phyloP scores from a whole-genome alignment of 2,113 vertebrate species.

The Macrotis lagotis region DNA sequence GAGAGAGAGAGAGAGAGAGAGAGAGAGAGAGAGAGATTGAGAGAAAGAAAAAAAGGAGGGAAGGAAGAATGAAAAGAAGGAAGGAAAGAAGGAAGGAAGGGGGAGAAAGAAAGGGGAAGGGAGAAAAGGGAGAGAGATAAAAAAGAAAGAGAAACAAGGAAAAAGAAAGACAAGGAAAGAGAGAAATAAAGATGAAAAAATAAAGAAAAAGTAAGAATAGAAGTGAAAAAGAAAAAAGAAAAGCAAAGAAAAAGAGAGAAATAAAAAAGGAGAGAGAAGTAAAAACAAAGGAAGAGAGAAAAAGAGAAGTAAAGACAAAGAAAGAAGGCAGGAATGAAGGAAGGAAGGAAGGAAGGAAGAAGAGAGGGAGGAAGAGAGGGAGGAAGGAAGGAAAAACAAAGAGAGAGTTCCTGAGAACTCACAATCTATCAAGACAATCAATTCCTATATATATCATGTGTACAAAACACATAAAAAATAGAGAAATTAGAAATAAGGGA shows the following conservation, averaged over 20 bases:
- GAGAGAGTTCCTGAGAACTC: neutral
- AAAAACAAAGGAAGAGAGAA: too few species aligned
- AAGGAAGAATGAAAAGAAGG: too few species aligned
- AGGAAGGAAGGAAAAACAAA: neutral
- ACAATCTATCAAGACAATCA: neutral
- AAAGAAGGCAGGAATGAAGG: too few species aligned
- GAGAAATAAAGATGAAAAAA: too few species aligned
- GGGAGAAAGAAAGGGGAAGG: neutral
- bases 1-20: neutral
- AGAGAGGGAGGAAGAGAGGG: too few species aligned
- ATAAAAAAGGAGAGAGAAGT: too few species aligned
- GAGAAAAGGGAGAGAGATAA: neutral
- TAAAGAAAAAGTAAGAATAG: rapidly evolving
- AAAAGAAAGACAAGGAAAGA: neutral
- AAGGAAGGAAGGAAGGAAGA: too few species aligned
- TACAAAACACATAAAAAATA: neutral
- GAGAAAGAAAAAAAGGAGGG: neutral
- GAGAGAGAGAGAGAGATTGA: neutral
- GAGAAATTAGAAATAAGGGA: neutral
- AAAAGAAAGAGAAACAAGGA: slow-evolving; percentile 6
- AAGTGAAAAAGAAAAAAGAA: too few species aligned
- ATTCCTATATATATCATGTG: neutral
- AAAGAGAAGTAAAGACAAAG: rapidly evolving
- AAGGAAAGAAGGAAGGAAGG: neutral
- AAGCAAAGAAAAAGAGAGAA: too few species aligned